These are phyloP conservation scores for Pleuronectes platessa DNA, from an alignment of 2,113 vertebrate genomes.

Conservation along the genomic window DNA sequence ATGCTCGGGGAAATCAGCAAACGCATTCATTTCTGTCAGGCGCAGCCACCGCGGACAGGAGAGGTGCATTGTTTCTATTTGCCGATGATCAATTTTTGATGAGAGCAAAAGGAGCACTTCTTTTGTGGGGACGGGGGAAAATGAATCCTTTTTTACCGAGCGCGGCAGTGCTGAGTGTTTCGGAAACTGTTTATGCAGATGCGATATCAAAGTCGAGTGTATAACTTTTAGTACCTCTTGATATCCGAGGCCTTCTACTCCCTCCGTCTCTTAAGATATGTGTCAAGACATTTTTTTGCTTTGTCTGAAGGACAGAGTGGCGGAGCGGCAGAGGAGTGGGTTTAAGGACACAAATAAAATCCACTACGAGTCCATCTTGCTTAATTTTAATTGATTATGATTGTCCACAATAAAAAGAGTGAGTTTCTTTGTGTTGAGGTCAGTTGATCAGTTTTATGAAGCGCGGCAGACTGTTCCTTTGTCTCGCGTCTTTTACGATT, in stretches of 20 bases:
- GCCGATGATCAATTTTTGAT: constrained; percentile 69
- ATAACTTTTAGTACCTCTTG: background rate
- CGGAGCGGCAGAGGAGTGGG: no score
- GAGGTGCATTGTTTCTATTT: constrained; percentile 61
- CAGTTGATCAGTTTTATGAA: background rate
- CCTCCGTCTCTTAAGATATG: no score
- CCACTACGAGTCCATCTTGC: background rate
- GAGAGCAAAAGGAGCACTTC: constrained; percentile 28
- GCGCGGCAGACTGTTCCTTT: background rate
- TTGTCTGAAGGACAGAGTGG: constrained; percentile 37
- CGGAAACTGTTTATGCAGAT: background rate
- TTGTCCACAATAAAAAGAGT: background rate
- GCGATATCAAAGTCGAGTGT: background rate
- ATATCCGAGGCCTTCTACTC: no score
- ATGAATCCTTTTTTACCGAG: constrained; percentile 10
- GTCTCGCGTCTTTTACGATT: background rate
- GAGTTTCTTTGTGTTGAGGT: background rate
- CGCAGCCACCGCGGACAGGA: constrained; percentile 46
- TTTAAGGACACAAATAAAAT: background rate
- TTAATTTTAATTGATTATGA: no score
- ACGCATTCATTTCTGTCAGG: constrained; percentile 71
- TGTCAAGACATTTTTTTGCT: background rate
- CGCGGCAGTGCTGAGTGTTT: background rate
- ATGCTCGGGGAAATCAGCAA: constrained; percentile 61
- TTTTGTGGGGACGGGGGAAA: constrained; percentile 14